Evolutionary conservation across 2,113 vertebrate species (phyloP), one percentile per base, ranked within the genome.

Genomic region (Nothoprocta perdicaria): DNA sequence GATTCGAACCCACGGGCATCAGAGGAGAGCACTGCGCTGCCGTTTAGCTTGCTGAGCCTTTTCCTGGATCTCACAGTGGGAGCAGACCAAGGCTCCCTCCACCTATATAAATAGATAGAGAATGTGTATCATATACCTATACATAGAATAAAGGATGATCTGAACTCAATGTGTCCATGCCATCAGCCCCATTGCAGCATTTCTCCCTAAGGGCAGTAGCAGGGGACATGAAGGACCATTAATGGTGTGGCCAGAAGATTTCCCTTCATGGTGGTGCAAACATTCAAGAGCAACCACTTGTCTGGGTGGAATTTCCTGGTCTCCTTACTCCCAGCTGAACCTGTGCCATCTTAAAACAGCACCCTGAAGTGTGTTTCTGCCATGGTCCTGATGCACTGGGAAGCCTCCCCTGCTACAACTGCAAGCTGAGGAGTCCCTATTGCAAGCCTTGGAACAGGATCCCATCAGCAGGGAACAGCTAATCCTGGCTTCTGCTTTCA

Each of bases 211-310:
- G 46, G 38, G 33, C 33, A 76, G 10, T 23, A 23, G 6, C n/a
- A 26, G 35, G 45, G 72, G 6, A 78, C 8, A 1, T 22, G n/a
- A 80, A 11, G 10, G 24, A 53, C 15, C 71, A 23, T 7, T 69
- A n/a, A 8, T 26, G 17, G 38, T 60, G 52, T 27, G 31, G 3
- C 41, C 10, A 41, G 18, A 76, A 22, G 17, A 29, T 45, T 3
- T 74, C 29, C 22, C 29, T 1, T 40, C 23, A 22, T 5, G 2
- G 7, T 21, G 10, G 57, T 43, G 26, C 5, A 0, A 19, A 55
- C 74, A 9, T 38, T 55, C 14, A 35, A 67, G 29, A 75, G 45
- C 50, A 87, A 14, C 35, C 41, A 5, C 38, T n/a, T 78, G 21
- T 72, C 33, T 2, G 1, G 23, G 26, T 79, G 26, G 4, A 5